Evolutionary conservation across 2,113 vertebrate species (phyloP).

Genomic region (Muntiacus muntjak): DNA sequence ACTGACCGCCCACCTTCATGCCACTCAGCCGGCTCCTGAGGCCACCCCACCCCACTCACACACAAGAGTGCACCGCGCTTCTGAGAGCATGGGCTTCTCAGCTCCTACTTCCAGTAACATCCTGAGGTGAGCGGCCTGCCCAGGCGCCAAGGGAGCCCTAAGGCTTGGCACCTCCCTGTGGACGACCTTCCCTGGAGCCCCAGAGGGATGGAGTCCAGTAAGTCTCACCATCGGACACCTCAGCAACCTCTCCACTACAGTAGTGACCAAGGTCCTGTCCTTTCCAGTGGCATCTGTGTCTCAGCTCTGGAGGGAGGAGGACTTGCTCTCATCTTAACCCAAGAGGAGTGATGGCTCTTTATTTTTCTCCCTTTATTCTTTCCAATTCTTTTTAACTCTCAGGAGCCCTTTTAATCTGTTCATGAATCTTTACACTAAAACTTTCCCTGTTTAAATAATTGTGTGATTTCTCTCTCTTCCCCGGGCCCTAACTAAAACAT

Average conservation of each 20-base stretch:
- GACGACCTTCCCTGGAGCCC: too few species aligned
- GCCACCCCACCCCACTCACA: background rate
- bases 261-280: too few species aligned
- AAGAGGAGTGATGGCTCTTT: background rate
- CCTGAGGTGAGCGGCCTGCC: background rate
- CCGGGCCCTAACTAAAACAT: background rate
- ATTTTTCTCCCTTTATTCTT: background rate
- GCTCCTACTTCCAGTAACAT: background rate
- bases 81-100: background rate
- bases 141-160: background rate
- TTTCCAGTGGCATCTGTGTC: background rate
- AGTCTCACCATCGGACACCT: background rate
- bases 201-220: background rate
- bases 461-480: background rate
- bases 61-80: fast-evolving
- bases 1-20: background rate
- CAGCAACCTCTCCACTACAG: background rate
- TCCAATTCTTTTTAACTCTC: background rate
- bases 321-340: background rate
- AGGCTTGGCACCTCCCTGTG: background rate
- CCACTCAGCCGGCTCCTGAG: background rate
- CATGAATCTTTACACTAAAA: background rate
- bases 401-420: background rate
- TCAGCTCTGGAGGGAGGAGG: background rate
- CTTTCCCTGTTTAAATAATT: background rate